Base-by-base conservation (phyloP, 2,888 invertebrate genomes). In the Sesia apiformis region DNA sequence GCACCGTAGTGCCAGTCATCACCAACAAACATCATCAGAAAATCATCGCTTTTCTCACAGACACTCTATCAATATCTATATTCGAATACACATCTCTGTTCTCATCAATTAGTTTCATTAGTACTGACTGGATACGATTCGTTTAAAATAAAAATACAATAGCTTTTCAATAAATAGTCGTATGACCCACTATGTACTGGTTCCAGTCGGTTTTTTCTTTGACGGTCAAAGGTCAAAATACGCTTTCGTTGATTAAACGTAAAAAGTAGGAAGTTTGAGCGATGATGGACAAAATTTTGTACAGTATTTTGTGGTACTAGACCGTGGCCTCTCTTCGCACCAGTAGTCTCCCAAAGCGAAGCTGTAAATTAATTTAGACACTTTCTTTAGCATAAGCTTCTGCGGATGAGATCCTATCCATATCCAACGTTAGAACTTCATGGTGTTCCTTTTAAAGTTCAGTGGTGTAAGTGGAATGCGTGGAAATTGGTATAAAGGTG, bases 281-380 rank as follows among this genome's bases (percentile, higher is more conserved):
- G n/a, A n/a, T n/a, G n/a, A n/a, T n/a, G n/a, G n/a, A n/a, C n/a
- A n/a, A n/a, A n/a, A n/a, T n/a, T n/a, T n/a, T n/a, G n/a, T n/a
- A n/a, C n/a, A n/a, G n/a, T n/a, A n/a, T n/a, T n/a, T n/a, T n/a
- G n/a, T n/a, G n/a, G n/a, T n/a, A n/a, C n/a, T n/a, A n/a, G n/a
- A n/a, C n/a, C 59, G 55, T 8, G 59, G 55, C 0, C 41, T 53
- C 8, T 63, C 57, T 57, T 76, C 76, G 53, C 76, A 78, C 80
- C 80, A 80, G 51, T 66, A 70, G 4, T 74, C 64, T 0, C 78
- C 77, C 39, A 74, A 56, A 0, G 79, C 81, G 3, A 74, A 57
- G 38, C 64, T 71, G 60, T 67, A 77, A 3, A 80, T 60, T 3
- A 61, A 38, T 49, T 57, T 60, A 57, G 76, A 78, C 38, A 81